Conservation (phyloP, 2,113 vertebrate species). For the Osmerus eperlanus region DNA sequence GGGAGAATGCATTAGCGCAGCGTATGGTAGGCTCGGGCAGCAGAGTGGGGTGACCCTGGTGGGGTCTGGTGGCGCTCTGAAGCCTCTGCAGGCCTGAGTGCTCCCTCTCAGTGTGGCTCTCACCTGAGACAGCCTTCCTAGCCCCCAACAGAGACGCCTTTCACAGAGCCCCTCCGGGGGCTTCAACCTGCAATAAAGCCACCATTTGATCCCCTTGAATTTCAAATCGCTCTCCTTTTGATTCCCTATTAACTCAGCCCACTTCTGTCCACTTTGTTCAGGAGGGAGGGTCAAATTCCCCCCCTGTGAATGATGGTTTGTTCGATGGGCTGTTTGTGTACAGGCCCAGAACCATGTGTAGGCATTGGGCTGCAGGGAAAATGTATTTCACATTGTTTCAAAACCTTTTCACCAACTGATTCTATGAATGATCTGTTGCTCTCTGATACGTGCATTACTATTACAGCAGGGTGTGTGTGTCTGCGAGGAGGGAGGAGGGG, state of each 20-base stretch:
- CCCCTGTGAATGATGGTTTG: conserved; percentile 66
- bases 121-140: conserved; percentile 77
- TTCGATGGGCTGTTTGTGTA: conserved; percentile 33
- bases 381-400: background rate
- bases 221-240: conserved; percentile 85
- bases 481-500: background rate
- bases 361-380: background rate
- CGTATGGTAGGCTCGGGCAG: conserved; percentile 45
- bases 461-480: conserved; percentile 7
- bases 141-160: conserved; percentile 89
- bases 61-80: conserved; percentile 67
- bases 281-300: conserved; percentile 81
- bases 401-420: conserved; percentile 31
- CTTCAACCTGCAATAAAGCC: conserved; percentile 91
- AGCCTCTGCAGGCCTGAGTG: conserved; percentile 66
- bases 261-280: conserved; percentile 83
- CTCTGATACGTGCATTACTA: conserved; percentile 31
- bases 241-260: conserved; percentile 83
- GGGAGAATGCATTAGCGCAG: conserved; percentile 57
- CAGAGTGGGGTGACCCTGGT: conserved; percentile 55
- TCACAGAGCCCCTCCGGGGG: conserved; percentile 84
- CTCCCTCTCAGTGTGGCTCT: conserved; percentile 61
- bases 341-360: background rate
- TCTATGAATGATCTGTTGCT: conserved; percentile 28
- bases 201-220: conserved; percentile 96